A percentile compares a stretch with the other conserved stretches of the same genome.
phyloP scores from a whole-genome alignment of 2,888 invertebrate species.

The Hemithea aestivaria region DNA sequence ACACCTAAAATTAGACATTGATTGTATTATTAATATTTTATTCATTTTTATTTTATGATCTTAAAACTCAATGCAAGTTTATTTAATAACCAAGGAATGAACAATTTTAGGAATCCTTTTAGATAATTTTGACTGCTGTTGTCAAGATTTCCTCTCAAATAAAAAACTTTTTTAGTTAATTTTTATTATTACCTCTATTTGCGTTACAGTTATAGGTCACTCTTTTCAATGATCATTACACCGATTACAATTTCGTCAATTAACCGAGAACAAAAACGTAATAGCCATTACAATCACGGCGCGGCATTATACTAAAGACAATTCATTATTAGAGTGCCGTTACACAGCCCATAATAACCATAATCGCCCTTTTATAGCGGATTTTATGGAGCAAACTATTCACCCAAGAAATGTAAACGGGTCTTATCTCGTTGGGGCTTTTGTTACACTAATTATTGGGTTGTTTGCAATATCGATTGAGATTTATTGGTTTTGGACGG shows the following conservation, averaged over 20 bases:
- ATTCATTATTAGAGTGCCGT: conserved; percentile 78
- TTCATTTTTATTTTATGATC: too few relatives aligned
- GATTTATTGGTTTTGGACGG: not conserved
- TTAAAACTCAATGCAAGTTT: too few relatives aligned
- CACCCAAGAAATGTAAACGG: conserved; percentile 64
- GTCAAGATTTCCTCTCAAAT: too few relatives aligned
- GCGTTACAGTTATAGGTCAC: not conserved
- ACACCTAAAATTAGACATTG: too few relatives aligned
- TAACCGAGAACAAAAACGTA: conserved; percentile 50
- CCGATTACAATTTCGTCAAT: conserved; percentile 44
- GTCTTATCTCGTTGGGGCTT: conserved; percentile 56
- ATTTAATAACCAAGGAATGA: too few relatives aligned
- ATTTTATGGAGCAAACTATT: conserved; percentile 78
- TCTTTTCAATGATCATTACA: conserved; percentile 27
- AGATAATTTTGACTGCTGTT: too few relatives aligned
- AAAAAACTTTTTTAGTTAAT: too few relatives aligned
- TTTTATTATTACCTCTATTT: too few relatives aligned
- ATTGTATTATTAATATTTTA: too few relatives aligned
- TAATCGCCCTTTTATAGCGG: conserved; percentile 79
- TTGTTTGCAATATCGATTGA: conserved; percentile 7
- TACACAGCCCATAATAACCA: conserved; percentile 70
- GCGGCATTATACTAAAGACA: conserved; percentile 73
- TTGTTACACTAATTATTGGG: conserved; percentile 60
- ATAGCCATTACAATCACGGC: conserved; percentile 57
- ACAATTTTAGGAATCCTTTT: too few relatives aligned